Evolutionary conservation across 1,140 invertebrate species (phyloP).

Genomic region (Dermatophagoides farinae): DNA sequence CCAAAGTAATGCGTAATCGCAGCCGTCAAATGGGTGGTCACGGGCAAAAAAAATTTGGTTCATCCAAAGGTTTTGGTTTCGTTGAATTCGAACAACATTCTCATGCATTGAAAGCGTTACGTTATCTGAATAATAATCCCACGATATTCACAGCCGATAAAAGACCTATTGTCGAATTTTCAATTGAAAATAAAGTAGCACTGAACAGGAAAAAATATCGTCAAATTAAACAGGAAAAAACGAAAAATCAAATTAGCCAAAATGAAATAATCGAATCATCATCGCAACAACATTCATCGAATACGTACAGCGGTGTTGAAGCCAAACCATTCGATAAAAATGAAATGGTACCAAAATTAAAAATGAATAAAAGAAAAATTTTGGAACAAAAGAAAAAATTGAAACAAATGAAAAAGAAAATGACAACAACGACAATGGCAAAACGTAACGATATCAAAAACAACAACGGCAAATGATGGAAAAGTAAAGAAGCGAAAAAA

Average conservation of each 20-base stretch:
- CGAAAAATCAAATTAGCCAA: no score
- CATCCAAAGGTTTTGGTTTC: conserved; percentile 81
- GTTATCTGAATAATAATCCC: conserved; percentile 81
- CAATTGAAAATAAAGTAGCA: conserved; percentile 67
- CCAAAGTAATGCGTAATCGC: conserved; percentile 46
- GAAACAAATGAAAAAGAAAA: conserved; percentile 5
- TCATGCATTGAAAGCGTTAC: conserved; percentile 57
- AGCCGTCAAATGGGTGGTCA: conserved; percentile 29
- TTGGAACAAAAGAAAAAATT: conserved; percentile 5
- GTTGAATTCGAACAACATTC: conserved; percentile 68
- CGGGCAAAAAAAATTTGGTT: conserved; percentile 36
- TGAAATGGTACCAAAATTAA: conserved; percentile 11
- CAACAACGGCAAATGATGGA: no score
- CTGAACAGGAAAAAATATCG: conserved; percentile 42
- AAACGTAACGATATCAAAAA: no score
- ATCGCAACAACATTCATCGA: background rate
- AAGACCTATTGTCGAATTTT: conserved; percentile 88
- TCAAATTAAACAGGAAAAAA: conserved; percentile 2
- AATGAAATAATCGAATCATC: background rate
- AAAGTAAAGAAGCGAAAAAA: background rate
- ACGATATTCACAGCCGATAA: conserved; percentile 55
- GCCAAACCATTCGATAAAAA: conserved; percentile 9
- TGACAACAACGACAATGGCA: background rate
- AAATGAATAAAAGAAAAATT: conserved; percentile 10
- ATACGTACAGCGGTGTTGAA: conserved; percentile 7